These are phyloP conservation scores for Caretta caretta DNA, from an alignment of 2,113 vertebrate genomes.

Conservation along the genomic window DNA sequence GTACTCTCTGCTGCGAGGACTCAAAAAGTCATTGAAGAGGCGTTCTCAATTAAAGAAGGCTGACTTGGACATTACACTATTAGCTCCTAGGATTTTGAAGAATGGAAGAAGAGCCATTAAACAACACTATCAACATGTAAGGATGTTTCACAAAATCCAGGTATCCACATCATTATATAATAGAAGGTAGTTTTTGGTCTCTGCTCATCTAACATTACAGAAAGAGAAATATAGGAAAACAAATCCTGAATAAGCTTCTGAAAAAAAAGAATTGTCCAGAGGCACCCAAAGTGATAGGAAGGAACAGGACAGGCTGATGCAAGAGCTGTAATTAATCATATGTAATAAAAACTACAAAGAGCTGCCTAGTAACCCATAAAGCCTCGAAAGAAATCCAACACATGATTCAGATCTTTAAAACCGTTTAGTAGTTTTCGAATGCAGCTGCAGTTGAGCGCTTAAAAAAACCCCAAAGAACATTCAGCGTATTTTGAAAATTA, in stretches of 20 bases:
- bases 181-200: slow-evolving; percentile 22
- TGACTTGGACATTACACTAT: background rate
- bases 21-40: background rate
- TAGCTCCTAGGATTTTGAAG: background rate
- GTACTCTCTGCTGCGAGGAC: background rate
- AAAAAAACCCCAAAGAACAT: background rate
- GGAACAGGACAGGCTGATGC: background rate
- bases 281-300: background rate
- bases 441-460: background rate
- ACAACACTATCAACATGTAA: background rate
- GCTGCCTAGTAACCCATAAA: slow-evolving; percentile 3
- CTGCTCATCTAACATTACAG: slow-evolving; percentile 34
- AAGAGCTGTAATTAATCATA: background rate
- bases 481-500: background rate
- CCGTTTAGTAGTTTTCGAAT: accelerated
- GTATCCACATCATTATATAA: accelerated
- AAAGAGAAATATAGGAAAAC: slow-evolving; percentile 48
- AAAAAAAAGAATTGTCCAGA: slow-evolving; percentile 27
- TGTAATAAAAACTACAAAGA: background rate
- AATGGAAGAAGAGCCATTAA: background rate
- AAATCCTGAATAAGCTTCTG: slow-evolving; percentile 37
- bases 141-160: background rate
- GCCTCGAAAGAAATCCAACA: slow-evolving; percentile 12
- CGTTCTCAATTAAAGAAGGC: background rate
- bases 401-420: background rate